Conservation (phyloP, 2,888 invertebrate genomes). For the Ectropis crepuscularia region DNA sequence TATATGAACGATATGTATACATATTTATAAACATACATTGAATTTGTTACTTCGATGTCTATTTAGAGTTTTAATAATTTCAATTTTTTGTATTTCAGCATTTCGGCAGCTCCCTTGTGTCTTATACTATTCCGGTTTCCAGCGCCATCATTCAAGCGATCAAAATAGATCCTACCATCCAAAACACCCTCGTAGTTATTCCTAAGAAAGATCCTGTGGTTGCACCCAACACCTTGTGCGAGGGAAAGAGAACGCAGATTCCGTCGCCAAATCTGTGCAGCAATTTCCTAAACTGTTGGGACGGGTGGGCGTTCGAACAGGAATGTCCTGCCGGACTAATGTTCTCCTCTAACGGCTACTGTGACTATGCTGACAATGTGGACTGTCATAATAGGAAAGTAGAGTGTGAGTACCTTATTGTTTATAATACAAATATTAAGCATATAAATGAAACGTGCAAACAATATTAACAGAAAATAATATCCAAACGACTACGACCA, state of each 20-base stretch:
- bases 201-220: conserved; percentile 59
- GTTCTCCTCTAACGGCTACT: conserved; percentile 85
- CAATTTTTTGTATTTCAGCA: conserved; percentile 27
- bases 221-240: conserved; percentile 68
- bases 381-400: conserved; percentile 84
- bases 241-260: conserved; percentile 85
- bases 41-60: neutral
- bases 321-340: conserved; percentile 86
- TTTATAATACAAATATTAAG: no score
- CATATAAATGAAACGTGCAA: no score
- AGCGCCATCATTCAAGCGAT: conserved; percentile 71
- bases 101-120: conserved; percentile 57
- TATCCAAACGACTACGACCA: no score
- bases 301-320: conserved; percentile 87
- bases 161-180: conserved; percentile 65
- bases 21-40: no score
- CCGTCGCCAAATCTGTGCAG: conserved; percentile 85
- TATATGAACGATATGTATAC: no score
- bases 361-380: conserved; percentile 87
- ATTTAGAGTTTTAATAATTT: neutral
- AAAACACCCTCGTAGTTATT: conserved; percentile 63
- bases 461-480: no score
- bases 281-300: conserved; percentile 89
- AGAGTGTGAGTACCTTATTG: conserved; percentile 52
- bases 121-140: conserved; percentile 75